phyloP scores from a whole-genome alignment of 2,113 vertebrate genomes.

The Corvus hawaiiensis region DNA sequence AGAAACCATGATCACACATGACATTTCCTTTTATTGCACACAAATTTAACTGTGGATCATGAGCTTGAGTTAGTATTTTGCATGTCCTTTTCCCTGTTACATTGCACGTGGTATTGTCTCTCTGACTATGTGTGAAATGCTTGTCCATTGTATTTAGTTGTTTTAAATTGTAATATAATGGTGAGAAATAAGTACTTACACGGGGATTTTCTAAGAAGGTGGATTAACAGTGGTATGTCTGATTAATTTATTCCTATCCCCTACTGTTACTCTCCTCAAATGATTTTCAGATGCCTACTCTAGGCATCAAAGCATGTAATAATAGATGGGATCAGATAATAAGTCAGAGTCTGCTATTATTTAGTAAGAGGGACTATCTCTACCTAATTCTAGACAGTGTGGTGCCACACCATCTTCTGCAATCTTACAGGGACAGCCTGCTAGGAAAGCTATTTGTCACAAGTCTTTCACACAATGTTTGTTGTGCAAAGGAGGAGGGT shows the following conservation, averaged over 20 bases:
- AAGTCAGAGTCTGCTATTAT: neutral
- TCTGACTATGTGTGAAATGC: neutral
- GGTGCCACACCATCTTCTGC: neutral
- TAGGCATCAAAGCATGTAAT: neutral
- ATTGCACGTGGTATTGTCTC: neutral
- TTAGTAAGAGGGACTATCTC: neutral
- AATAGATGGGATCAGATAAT: neutral
- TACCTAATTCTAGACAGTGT: neutral
- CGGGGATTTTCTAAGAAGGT: neutral
- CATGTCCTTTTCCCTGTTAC: neutral
- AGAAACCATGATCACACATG: neutral
- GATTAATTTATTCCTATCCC: neutral
- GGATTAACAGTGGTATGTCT: neutral
- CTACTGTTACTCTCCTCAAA: neutral
- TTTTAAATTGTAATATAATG: neutral
- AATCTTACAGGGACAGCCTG: neutral
- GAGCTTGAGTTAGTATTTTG: neutral
- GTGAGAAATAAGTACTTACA: neutral
- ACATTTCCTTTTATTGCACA: slow-evolving; percentile 16
- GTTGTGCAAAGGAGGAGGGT: neutral
- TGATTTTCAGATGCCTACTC: neutral
- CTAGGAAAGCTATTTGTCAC: neutral
- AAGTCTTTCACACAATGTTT: neutral
- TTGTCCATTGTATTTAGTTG: neutral
- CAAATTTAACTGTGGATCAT: neutral